Evolutionary conservation across 2,797 vertebrate genomes (phyloP).

Genomic region (Podarcis lilfordi): DNA sequence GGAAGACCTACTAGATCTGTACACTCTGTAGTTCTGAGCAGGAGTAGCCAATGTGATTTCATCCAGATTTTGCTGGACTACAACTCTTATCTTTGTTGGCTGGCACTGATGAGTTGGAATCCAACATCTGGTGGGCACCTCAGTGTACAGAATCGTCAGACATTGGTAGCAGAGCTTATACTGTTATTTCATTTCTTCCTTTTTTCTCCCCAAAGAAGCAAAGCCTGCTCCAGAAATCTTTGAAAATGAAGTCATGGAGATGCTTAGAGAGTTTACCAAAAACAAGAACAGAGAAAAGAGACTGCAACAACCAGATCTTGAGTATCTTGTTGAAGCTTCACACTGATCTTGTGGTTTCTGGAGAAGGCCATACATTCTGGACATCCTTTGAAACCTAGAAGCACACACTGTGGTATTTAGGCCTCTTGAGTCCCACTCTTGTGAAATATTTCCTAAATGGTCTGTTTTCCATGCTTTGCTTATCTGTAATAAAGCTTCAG

Average conservation of each 20-base stretch:
- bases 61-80: background rate
- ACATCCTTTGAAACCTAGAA: background rate
- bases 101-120: background rate
- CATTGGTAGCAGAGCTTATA: accelerated
- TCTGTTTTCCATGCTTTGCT: background rate
- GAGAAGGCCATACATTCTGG: background rate
- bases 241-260: slow-evolving; percentile 89
- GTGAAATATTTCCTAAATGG: accelerated
- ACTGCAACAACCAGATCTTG: slow-evolving; percentile 89
- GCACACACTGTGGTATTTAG: accelerated
- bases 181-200: background rate
- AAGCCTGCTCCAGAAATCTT: slow-evolving; percentile 87
- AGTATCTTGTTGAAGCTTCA: slow-evolving; percentile 82
- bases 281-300: slow-evolving; percentile 92
- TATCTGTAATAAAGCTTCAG: slow-evolving; percentile 24
- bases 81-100: background rate
- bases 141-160: background rate
- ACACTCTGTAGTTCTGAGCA: background rate
- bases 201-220: slow-evolving; percentile 78
- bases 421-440: accelerated
- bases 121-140: background rate
- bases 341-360: accelerated
- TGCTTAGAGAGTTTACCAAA: slow-evolving; percentile 92
- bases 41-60: background rate
- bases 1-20: background rate